These are phyloP conservation scores for Bacillus rossius DNA, from an alignment of 1,140 invertebrate species.

Conservation along the genomic window DNA sequence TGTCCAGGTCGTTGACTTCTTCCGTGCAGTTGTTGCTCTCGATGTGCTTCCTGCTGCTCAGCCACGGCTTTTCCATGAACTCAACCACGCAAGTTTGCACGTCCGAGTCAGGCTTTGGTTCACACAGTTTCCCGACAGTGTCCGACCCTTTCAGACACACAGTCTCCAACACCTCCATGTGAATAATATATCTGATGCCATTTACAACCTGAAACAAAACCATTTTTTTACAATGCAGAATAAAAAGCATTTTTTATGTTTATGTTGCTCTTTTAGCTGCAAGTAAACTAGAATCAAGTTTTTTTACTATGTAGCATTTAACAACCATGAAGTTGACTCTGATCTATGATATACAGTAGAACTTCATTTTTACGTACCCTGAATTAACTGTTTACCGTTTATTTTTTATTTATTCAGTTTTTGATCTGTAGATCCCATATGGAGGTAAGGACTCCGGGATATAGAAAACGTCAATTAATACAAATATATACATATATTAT, in stretches of 20 bases:
- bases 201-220: slow-evolving; percentile 10
- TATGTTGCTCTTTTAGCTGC: not conserved
- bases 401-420: no score
- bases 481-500: no score
- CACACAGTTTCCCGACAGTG: not conserved
- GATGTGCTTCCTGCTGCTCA: slow-evolving; percentile 30
- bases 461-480: no score
- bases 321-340: no score
- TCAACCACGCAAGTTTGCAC: slow-evolving; percentile 30
- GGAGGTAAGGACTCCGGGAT: no score
- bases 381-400: no score
- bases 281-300: no score
- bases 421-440: no score
- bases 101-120: not conserved
- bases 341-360: no score
- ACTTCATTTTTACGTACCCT: no score
- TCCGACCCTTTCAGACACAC: slow-evolving; percentile 1
- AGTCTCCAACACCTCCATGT: slow-evolving; percentile 10
- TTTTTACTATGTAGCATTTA: no score
- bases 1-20: slow-evolving; percentile 24
- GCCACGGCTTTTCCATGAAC: slow-evolving; percentile 38
- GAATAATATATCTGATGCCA: slow-evolving; percentile 13
- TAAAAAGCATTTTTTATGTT: not conserved
- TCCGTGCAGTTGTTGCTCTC: slow-evolving; percentile 40
- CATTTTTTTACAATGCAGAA: not conserved